Percentiles rank a stretch among this genome's conserved stretches.
Evolutionary conservation across 2,113 vertebrate genomes (phyloP).

Genomic region (Glaucidium brasilianum): DNA sequence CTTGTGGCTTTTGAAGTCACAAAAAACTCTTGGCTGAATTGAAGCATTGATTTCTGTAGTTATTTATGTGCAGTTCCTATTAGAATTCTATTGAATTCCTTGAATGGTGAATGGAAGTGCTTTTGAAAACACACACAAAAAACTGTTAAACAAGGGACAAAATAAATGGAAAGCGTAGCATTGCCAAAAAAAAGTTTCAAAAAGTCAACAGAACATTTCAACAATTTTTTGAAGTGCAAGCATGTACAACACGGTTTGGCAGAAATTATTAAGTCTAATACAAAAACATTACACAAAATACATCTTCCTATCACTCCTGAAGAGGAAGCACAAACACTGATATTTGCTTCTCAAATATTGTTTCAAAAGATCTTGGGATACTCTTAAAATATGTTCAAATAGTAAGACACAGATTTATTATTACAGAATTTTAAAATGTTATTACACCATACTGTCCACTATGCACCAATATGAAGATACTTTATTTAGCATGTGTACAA

Average conservation of each 20-base stretch:
- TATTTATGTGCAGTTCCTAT: conserved; percentile 67
- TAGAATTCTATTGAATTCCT: conserved; percentile 63
- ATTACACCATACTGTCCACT: neutral
- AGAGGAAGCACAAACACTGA: neutral
- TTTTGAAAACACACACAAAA: conserved; percentile 63
- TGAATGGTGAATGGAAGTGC: conserved; percentile 65
- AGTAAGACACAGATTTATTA: neutral
- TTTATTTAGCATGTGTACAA: neutral
- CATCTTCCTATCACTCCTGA: neutral
- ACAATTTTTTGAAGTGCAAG: conserved; percentile 2
- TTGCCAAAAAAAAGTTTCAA: conserved; percentile 38
- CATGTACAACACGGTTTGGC: neutral
- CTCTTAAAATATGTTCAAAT: neutral
- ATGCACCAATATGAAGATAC: neutral
- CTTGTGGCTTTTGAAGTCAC: conserved; percentile 64
- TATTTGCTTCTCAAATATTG: neutral
- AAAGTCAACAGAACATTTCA: conserved; percentile 42
- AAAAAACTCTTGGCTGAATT: conserved; percentile 58
- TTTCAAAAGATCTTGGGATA: neutral
- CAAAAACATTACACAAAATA: neutral
- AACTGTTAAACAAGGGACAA: conserved; percentile 51
- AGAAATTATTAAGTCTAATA: neutral
- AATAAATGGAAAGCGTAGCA: neutral
- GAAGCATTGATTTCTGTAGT: conserved; percentile 65
- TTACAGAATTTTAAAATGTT: neutral